Evolutionary conservation across 2,888 invertebrate species (phyloP), one percentile per base, ranked within the genome.

Genomic region (Drosophila villosipedis): DNA sequence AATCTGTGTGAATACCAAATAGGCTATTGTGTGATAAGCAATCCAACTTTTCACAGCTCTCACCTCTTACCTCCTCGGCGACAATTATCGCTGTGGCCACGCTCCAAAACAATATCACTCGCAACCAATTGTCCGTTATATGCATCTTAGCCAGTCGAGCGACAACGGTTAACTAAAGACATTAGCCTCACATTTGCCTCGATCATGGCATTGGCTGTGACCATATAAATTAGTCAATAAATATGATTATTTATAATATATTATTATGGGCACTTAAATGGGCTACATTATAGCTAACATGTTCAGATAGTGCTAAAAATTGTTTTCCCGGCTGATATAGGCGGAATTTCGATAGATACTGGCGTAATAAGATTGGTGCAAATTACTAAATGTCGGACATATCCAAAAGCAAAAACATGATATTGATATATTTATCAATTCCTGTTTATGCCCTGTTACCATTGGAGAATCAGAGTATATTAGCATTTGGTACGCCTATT

Each of bases 61-160:
- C 37, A 22, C 16, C 4, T 55, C 73, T 58, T 41, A 82, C 84
- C 68, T 64, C 76, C 10, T 68, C 75, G 6, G 89, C 68, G 16
- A 85, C 79, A 6, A 83, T 70, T 14, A 86, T 82, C 39, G 84
- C 76, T 2, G 82, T 65, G 14, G 75, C 81, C 35, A 90, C 47
- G 22, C 74, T 77, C 84, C 83, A 92, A 52, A 74, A 53, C 9
- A 92, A 39, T 5, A 69, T 58, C 28, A 81, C 39, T 35, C 78
- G 69, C 30, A 81, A 33, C 54, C 73, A 65, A 71, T 62, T 67
- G 35, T 54, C 58, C 33, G 55, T 57, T 22, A 55, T n/a, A 35
- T 66, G 67, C 86, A 86, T 90, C 86, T 80, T 85, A 49, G 41
- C 76, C 54, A 62, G 35, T 68, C 47, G 75, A 78, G 31, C 71